phyloP scores from a whole-genome alignment of 2,888 invertebrate species.

The Cepaea hortensis region DNA sequence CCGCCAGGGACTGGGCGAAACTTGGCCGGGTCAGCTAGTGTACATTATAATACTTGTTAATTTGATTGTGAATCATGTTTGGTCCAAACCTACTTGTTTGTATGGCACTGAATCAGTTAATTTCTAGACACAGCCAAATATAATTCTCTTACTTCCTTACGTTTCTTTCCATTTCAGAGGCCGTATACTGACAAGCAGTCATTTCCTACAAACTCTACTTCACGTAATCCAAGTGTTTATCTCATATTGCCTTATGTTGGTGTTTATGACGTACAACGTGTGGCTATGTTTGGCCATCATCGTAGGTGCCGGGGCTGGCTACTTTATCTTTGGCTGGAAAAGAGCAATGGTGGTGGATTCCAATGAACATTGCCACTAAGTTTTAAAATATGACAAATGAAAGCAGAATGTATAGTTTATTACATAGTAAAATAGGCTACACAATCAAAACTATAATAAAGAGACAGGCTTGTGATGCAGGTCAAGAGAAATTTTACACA shows the following conservation, averaged over 20 bases:
- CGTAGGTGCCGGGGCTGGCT: slow-evolving; percentile 91
- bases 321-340: slow-evolving; percentile 96
- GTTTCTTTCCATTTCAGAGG: slow-evolving; percentile 79
- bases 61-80: too few relatives aligned
- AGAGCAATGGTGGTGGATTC: slow-evolving; percentile 92
- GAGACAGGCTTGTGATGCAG: neutral
- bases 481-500: neutral
- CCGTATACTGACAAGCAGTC: slow-evolving; percentile 84
- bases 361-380: slow-evolving; percentile 87
- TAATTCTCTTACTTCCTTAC: too few relatives aligned
- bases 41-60: too few relatives aligned
- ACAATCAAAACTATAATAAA: neutral
- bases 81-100: too few relatives aligned
- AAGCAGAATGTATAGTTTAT: neutral
- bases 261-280: slow-evolving; percentile 97
- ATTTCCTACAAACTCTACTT: slow-evolving; percentile 89
- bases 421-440: neutral
- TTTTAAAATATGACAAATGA: neutral
- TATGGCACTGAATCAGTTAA: too few relatives aligned
- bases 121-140: too few relatives aligned
- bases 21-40: too few relatives aligned
- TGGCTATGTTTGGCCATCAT: slow-evolving; percentile 94
- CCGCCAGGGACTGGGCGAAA: too few relatives aligned
- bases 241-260: slow-evolving; percentile 95
- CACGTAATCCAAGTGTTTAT: slow-evolving; percentile 92